A percentile compares a stretch with the other conserved stretches of the same genome.
These are phyloP conservation scores for Megalops atlanticus DNA, from an alignment of 2,113 vertebrate species.

Conservation along the genomic window DNA sequence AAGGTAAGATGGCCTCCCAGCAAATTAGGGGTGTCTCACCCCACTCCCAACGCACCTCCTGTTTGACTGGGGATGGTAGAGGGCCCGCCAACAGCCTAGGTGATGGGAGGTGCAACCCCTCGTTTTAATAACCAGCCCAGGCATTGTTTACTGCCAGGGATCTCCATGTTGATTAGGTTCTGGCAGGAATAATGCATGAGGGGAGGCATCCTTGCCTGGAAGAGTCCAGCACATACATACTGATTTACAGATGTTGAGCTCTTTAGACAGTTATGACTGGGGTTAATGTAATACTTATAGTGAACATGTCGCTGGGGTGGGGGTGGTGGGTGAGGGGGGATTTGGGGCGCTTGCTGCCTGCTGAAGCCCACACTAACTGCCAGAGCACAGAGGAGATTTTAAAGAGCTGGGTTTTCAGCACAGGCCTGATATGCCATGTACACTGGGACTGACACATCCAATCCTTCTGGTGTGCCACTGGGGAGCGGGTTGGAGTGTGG, in stretches of 20 bases:
- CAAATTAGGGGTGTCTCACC: slow-evolving; percentile 24
- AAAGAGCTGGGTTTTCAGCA: slow-evolving; percentile 30
- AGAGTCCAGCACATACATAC: slow-evolving; percentile 22
- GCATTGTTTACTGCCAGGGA: slow-evolving; percentile 48
- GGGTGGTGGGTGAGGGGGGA: slow-evolving; percentile 51
- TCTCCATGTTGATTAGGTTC: slow-evolving; percentile 42
- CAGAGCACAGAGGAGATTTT: slow-evolving; percentile 48
- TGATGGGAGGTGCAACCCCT: slow-evolving; percentile 26
- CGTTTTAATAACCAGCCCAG: slow-evolving; percentile 37
- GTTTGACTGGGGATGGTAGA: slow-evolving; percentile 35
- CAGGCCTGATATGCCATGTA: neutral
- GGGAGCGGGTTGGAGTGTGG: neutral
- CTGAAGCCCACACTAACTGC: slow-evolving; percentile 54
- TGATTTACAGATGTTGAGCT: slow-evolving; percentile 52
- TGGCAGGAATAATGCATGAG: slow-evolving; percentile 40
- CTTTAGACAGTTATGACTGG: slow-evolving; percentile 53
- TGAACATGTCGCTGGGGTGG: neutral
- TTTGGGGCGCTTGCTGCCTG: slow-evolving; percentile 51
- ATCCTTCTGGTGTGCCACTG: neutral
- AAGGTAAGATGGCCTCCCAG: slow-evolving; percentile 31
- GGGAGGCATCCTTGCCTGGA: neutral
- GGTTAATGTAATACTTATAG: slow-evolving; percentile 70
- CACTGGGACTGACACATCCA: neutral
- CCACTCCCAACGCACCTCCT: slow-evolving; percentile 31
- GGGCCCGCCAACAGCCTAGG: slow-evolving; percentile 31